Conservation (phyloP, 1,140 invertebrate genomes). For the Drosophila lini region DNA sequence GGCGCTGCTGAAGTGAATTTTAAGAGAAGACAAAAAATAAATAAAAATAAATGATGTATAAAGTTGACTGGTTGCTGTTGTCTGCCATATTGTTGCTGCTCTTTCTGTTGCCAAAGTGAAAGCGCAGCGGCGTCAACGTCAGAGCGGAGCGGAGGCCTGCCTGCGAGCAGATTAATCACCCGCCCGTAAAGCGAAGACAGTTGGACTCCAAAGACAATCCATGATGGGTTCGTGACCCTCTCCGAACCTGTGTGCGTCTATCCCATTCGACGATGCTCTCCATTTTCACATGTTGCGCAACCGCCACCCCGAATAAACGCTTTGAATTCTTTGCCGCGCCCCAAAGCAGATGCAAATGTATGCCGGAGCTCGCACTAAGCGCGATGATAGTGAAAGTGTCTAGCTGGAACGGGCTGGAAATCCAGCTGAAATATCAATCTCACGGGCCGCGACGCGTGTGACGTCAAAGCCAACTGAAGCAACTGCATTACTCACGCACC, state of each 20-base stretch:
- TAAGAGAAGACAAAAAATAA: slow-evolving; percentile 52
- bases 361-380: slow-evolving; percentile 31
- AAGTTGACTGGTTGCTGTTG: slow-evolving; percentile 44
- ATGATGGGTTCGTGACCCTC: slow-evolving; percentile 61
- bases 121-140: slow-evolving; percentile 58
- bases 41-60: slow-evolving; percentile 64
- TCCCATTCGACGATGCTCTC: slow-evolving; percentile 1
- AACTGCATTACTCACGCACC: slow-evolving; percentile 52
- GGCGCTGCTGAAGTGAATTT: slow-evolving; percentile 71
- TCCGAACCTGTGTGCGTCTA: neutral
- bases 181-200: slow-evolving; percentile 49
- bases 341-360: slow-evolving; percentile 55
- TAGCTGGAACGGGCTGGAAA: slow-evolving; percentile 46
- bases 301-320: slow-evolving; percentile 9
- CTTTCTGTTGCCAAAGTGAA: slow-evolving; percentile 70
- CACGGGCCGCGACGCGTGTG: slow-evolving; percentile 51
- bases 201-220: slow-evolving; percentile 23
- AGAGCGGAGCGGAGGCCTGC: slow-evolving; percentile 27
- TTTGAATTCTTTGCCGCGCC: slow-evolving; percentile 60
- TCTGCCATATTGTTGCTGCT: slow-evolving; percentile 12
- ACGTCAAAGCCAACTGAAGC: slow-evolving; percentile 62
- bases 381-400: slow-evolving; percentile 70
- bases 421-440: slow-evolving; percentile 60
- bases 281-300: slow-evolving; percentile 37
- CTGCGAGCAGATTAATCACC: slow-evolving; percentile 69